Percentiles rank a stretch among this genome's conserved stretches.
These are phyloP conservation scores for Aphelenchoides besseyi DNA, from an alignment of 1,140 invertebrate genomes.

Conservation along the genomic window DNA sequence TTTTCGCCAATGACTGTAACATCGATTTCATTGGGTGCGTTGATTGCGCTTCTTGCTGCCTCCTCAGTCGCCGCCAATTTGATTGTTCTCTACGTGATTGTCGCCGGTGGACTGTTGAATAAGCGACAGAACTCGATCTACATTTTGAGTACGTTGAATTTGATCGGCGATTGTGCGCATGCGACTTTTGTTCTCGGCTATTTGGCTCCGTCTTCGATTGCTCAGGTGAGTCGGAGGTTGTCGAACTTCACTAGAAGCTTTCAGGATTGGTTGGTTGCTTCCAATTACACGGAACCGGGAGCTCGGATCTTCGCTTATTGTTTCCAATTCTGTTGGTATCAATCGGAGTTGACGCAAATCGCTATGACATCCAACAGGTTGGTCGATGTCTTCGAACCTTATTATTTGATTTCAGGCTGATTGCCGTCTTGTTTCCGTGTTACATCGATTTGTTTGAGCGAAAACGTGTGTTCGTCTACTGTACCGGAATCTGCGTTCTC, in stretches of 20 bases:
- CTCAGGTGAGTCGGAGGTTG: background rate
- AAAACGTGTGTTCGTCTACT: background rate
- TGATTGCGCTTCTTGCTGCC: background rate
- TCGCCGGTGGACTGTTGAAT: background rate
- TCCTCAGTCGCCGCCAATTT: background rate
- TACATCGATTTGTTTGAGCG: background rate
- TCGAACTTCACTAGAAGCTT: background rate
- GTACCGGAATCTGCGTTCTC: background rate
- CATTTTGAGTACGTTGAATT: constrained; percentile 9
- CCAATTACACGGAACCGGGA: background rate
- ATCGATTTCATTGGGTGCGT: background rate
- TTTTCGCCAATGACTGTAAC: too few relatives aligned
- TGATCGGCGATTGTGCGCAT: background rate
- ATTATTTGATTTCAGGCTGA: background rate
- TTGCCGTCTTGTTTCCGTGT: constrained; percentile 2
- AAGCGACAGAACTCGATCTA: background rate
- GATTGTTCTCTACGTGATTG: constrained; percentile 1
- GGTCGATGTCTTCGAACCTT: background rate
- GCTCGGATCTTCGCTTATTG: background rate
- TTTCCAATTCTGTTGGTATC: constrained; percentile 9
- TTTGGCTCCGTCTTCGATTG: constrained; percentile 4
- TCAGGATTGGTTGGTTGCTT: constrained; percentile 14
- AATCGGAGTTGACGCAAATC: constrained; percentile 8
- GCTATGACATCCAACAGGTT: constrained; percentile 1
- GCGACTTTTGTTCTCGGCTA: background rate